phyloP scores from a whole-genome alignment of 2,113 vertebrate genomes.

The Bufo gargarizans region DNA sequence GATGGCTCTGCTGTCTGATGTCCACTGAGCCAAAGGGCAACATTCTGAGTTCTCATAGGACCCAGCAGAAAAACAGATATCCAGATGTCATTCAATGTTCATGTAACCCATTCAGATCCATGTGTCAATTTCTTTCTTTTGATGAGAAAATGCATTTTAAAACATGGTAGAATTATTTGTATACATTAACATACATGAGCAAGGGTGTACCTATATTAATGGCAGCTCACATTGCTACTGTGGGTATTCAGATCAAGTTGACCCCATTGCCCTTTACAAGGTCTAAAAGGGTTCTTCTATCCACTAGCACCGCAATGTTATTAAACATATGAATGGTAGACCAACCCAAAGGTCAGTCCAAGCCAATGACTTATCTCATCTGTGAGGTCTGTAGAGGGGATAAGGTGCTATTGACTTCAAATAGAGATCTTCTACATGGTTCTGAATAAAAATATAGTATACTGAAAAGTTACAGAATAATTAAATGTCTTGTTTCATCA shows the following conservation, averaged over 20 bases:
- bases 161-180: neutral
- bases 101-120: neutral
- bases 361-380: too few species aligned
- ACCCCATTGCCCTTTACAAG: too few species aligned
- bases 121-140: neutral
- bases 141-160: neutral
- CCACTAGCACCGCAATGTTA: neutral
- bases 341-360: neutral
- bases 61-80: constrained; percentile 16
- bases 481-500: too few species aligned
- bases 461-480: too few species aligned
- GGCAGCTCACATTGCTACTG: neutral
- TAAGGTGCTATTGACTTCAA: too few species aligned
- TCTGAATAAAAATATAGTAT: too few species aligned
- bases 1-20: constrained; percentile 32
- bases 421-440: too few species aligned
- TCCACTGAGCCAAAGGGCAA: constrained; percentile 42
- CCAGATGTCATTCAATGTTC: constrained; percentile 35
- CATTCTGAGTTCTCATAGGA: neutral
- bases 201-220: neutral
- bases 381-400: too few species aligned
- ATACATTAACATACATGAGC: neutral
- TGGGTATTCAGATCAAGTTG: neutral
- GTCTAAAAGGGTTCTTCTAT: neutral
- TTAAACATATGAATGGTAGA: neutral